These are phyloP conservation scores for Tubiluchus corallicola DNA, from an alignment of 2,888 invertebrate species.

Conservation along the genomic window DNA sequence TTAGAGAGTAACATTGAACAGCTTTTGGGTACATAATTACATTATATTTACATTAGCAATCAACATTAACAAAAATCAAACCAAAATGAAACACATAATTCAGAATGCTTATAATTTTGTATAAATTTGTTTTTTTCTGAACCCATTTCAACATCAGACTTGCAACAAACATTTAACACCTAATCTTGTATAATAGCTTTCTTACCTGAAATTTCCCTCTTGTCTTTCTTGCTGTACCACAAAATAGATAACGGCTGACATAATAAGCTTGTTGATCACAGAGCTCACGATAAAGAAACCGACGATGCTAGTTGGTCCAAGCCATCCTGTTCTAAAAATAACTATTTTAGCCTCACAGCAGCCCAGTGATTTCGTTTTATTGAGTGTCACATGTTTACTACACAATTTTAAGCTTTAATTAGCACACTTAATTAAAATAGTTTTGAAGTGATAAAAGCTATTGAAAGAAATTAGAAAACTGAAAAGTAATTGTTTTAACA, in stretches of 20 bases:
- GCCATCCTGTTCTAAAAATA: constrained; percentile 35
- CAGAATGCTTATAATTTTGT: constrained; percentile 5
- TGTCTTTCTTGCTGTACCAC: constrained; percentile 35
- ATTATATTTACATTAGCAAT: too few species aligned
- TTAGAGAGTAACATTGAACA: too few species aligned
- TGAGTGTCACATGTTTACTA: too few species aligned
- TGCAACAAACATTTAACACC: not conserved
- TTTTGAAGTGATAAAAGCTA: too few species aligned
- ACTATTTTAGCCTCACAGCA: too few species aligned
- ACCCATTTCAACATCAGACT: not conserved
- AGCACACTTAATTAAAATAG: too few species aligned
- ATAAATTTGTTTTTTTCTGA: not conserved
- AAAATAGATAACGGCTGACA: constrained; percentile 35
- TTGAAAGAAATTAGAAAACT: too few species aligned
- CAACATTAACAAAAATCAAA: too few species aligned
- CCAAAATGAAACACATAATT: constrained; percentile 7
- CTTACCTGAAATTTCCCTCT: constrained; percentile 38
- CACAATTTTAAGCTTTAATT: too few species aligned
- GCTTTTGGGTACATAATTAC: too few species aligned
- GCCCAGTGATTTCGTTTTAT: too few species aligned
- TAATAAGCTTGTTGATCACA: constrained; percentile 35
- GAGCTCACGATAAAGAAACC: constrained; percentile 36
- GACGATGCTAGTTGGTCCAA: constrained; percentile 36
- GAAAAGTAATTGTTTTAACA: too few species aligned
- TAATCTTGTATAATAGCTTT: not conserved